Evolutionary conservation across 2,113 vertebrate species (phyloP).

Genomic region (Cardinalis cardinalis): DNA sequence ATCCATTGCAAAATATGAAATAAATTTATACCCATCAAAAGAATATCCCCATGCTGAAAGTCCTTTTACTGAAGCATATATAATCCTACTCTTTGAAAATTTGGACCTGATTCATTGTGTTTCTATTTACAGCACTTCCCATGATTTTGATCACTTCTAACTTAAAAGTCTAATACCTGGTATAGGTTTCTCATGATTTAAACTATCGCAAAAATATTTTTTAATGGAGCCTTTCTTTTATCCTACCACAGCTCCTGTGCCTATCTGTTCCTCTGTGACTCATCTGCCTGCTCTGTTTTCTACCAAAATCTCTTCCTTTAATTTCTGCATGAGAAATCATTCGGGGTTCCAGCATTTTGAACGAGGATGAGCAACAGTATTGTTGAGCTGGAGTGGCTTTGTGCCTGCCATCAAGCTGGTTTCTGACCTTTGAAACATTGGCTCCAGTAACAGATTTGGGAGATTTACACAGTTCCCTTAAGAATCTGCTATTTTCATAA

Average conservation of each 20-base stretch:
- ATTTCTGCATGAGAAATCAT: neutral
- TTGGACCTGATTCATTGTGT: neutral
- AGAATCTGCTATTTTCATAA: neutral
- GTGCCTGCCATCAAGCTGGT: neutral
- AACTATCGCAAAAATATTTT: neutral
- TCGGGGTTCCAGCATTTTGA: neutral
- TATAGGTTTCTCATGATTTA: neutral
- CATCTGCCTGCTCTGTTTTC: neutral
- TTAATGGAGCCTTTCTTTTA: neutral
- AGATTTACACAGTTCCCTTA: neutral
- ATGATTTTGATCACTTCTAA: neutral
- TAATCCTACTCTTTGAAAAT: neutral
- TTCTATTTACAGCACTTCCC: neutral
- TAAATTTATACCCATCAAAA: neutral
- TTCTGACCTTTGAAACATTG: constrained; percentile 12
- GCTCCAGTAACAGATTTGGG: neutral
- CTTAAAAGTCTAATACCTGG: neutral
- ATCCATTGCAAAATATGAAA: neutral
- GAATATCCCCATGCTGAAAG: neutral
- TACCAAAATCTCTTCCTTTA: neutral
- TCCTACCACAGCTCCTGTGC: neutral
- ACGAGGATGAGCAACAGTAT: neutral
- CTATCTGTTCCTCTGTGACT: neutral
- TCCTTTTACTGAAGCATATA: neutral
- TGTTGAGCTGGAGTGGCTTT: neutral